Evolutionary conservation across 2,888 invertebrate species (phyloP).

Genomic region (Aromia moschata): DNA sequence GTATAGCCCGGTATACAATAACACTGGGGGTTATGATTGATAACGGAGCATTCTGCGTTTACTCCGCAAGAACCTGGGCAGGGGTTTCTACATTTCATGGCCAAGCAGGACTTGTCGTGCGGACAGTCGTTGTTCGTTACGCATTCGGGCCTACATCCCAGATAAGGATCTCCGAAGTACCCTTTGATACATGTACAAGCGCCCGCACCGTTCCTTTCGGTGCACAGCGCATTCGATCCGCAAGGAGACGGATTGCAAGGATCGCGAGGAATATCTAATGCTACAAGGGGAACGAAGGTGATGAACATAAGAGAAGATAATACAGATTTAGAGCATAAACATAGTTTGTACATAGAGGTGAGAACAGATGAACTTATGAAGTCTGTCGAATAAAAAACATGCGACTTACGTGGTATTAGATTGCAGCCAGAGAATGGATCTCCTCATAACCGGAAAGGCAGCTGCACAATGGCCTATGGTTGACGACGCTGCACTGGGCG

Average conservation of each 20-base stretch:
- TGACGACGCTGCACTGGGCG: slow-evolving; percentile 77
- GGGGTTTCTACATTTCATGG: slow-evolving; percentile 81
- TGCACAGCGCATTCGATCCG: slow-evolving; percentile 81
- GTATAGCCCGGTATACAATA: slow-evolving; percentile 76
- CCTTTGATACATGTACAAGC: slow-evolving; percentile 79
- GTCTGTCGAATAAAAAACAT: slow-evolving; percentile 22
- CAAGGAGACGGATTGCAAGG: slow-evolving; percentile 84
- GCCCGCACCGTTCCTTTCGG: slow-evolving; percentile 77
- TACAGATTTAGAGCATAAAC: too few species aligned
- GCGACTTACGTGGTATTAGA: slow-evolving; percentile 62
- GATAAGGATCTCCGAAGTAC: slow-evolving; percentile 81
- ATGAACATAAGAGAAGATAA: slow-evolving; percentile 17
- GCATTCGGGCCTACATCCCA: slow-evolving; percentile 83
- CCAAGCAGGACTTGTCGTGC: slow-evolving; percentile 76
- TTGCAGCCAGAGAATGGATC: slow-evolving; percentile 83
- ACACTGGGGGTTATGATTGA: slow-evolving; percentile 81
- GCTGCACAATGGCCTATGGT: slow-evolving; percentile 79
- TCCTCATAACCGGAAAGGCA: slow-evolving; percentile 78
- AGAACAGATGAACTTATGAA: slow-evolving; percentile 5
- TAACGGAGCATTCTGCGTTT: slow-evolving; percentile 78
- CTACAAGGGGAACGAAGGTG: slow-evolving; percentile 46
- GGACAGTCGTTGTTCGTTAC: slow-evolving; percentile 81
- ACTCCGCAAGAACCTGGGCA: slow-evolving; percentile 81
- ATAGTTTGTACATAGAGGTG: slow-evolving; percentile 22
- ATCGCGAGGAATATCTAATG: slow-evolving; percentile 69